Conservation (phyloP, 2,797 vertebrate genomes). For the Martes flavigula region DNA sequence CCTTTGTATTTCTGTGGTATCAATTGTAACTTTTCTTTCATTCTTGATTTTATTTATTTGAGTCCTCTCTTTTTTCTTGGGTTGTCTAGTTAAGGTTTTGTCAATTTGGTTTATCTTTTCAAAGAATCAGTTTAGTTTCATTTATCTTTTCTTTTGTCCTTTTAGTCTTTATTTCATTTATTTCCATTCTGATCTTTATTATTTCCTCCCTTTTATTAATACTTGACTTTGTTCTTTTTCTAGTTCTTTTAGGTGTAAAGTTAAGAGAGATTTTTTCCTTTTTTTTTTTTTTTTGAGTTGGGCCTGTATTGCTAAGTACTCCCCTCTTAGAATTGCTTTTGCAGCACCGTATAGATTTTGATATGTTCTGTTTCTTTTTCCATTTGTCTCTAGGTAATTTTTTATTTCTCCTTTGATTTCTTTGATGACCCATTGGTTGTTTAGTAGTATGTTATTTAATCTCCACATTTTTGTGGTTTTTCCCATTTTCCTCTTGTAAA, state of each 20-base stretch:
- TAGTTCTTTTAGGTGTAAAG: neutral
- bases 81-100: neutral
- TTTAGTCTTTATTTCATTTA: neutral
- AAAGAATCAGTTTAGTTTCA: neutral
- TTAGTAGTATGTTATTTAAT: neutral
- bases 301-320: neutral
- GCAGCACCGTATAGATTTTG: neutral
- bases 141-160: neutral
- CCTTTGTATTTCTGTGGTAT: neutral
- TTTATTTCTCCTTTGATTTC: neutral
- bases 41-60: neutral
- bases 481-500: neutral
- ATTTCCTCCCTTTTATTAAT: neutral
- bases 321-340: neutral
- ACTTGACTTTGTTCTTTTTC: neutral
- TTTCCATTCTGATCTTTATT: neutral
- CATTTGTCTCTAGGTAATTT: neutral
- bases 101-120: neutral
- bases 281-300: neutral
- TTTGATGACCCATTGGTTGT: neutral
- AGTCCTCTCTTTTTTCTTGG: neutral
- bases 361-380: neutral
- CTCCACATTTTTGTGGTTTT: neutral
- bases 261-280: neutral
- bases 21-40: neutral